These are phyloP conservation scores for Petroica traversi DNA, from an alignment of 2,113 vertebrate genomes.

Conservation along the genomic window DNA sequence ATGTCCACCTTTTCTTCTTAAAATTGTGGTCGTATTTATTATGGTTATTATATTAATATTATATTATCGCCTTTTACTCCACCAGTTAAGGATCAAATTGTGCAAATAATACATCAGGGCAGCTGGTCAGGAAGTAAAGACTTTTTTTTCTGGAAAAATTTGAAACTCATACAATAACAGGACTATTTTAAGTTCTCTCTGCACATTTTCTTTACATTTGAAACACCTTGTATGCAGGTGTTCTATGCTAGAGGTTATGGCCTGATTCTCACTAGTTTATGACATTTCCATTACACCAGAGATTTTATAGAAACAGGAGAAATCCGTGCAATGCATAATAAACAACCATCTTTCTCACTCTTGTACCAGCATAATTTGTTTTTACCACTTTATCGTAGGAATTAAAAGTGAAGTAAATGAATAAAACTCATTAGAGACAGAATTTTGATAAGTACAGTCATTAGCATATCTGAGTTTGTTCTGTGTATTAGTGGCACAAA, in stretches of 20 bases:
- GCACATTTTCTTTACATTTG: neutral
- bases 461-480: conserved; percentile 65
- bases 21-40: neutral
- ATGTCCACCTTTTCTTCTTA: neutral
- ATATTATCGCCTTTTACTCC: neutral
- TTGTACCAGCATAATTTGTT: conserved; percentile 40
- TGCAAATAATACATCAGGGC: neutral
- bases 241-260: neutral
- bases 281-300: neutral
- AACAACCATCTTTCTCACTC: neutral
- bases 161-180: neutral
- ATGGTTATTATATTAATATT: neutral
- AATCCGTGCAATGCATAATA: neutral
- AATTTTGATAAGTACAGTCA: conserved; percentile 66
- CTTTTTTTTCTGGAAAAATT: neutral
- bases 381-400: conserved; percentile 56
- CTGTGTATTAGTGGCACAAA: conserved; percentile 51
- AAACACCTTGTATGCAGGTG: neutral
- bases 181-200: neutral
- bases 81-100: neutral
- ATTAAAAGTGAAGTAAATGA: conserved; percentile 56
- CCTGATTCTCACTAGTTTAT: neutral
- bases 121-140: neutral
- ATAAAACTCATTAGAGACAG: conserved; percentile 64
- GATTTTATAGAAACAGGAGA: neutral